Evolutionary conservation across 2,888 invertebrate genomes (phyloP), one percentile per base, ranked within the genome.

Genomic region (Zaprionus bogoriensis): DNA sequence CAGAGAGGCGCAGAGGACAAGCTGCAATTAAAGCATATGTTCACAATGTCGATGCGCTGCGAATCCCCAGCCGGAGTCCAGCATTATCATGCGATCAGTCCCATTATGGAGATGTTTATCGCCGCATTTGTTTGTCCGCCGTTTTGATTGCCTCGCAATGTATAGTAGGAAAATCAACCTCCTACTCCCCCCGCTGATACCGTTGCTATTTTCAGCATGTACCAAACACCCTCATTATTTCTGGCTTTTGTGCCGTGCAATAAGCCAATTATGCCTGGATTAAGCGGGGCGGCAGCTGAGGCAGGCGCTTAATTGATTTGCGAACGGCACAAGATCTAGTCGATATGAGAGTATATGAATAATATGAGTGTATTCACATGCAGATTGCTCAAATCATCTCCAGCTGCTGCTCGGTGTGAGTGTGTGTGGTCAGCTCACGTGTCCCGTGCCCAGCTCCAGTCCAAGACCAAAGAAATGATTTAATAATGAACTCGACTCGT

Each of bases 71-170:
- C 41, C n/a, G n/a, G n/a, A n/a, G n/a, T n/a, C n/a, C 39, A 58
- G 32, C 32, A 55, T 22, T 41, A 69, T 71, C 58, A 32, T 38
- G 50, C 44, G 64, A 78, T 81, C 64, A 67, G 68, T 64, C 62
- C 82, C 84, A 88, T 89, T 88, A 88, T 76, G 53, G 67, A 89
- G 88, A 88, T 89, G 82, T 77, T 89, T 88, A 88, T 89, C 88
- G 51, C 20, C 32, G 60, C 66, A 72, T 77, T 74, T 71, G 81
- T 30, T 72, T 74, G 74, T 69, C 62, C 66, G 45, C 7, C 46
- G 62, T 63, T 72, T 72, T 63, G 72, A 74, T 77, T 74, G 80
- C 57, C 48, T 47, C 10, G 12, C 7, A n/a, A n/a, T n/a, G n/a
- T n/a, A n/a, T n/a, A n/a, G n/a, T n/a, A n/a, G n/a, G n/a, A n/a